Base-by-base conservation (phyloP, 2,888 invertebrate genomes). In the Pristionchus japonicus region DNA sequence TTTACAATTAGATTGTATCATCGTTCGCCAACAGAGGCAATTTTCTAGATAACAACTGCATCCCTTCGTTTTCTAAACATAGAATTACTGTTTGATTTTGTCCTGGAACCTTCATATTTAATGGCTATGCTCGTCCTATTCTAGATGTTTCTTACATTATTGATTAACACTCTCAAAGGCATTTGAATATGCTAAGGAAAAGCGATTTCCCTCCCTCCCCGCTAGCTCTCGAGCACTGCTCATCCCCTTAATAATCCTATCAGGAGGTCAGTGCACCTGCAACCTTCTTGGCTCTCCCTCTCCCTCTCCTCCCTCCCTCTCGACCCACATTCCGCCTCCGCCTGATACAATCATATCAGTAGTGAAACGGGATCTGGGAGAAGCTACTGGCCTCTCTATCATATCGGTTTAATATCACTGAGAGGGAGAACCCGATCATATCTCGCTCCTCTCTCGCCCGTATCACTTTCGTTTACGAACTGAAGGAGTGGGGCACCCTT, bases 331-430 rank as follows among this genome's bases (percentile, higher is more conserved):
- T 70, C 77, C n/a, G n/a, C n/a, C n/a, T n/a, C 77, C 77, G 77
- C 77, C 77, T 77, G 77, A 77, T 77, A 77, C 43, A 40, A 77
- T 77, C 70, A 37, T 40, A 74, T n/a, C n/a, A n/a, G n/a, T n/a
- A n/a, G n/a, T 77, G 77, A 77, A 77, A 77, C 77, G 17, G 43
- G 77, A 77, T 77, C 77, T 43, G 43, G 77, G 13, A 77, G 77
- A 77, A 77, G 77, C 77, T n/a, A n/a, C 13, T 11, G 40, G n/a
- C 57, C 40, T 6, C 43, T 70, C 70, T 40, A 77, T 77, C 77
- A 77, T 77, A 77, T 77, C 77, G 27, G 77, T 77, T 77, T 27
- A 77, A 77, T 77, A 77, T 77, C 77, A 77, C 13, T 77, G 77
- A 47, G 77, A 77, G 77, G 34, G 52, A 52, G 52, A 74, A 74